Conservation (phyloP, 2,888 invertebrate genomes). For the Drosophila setosimentum region DNA sequence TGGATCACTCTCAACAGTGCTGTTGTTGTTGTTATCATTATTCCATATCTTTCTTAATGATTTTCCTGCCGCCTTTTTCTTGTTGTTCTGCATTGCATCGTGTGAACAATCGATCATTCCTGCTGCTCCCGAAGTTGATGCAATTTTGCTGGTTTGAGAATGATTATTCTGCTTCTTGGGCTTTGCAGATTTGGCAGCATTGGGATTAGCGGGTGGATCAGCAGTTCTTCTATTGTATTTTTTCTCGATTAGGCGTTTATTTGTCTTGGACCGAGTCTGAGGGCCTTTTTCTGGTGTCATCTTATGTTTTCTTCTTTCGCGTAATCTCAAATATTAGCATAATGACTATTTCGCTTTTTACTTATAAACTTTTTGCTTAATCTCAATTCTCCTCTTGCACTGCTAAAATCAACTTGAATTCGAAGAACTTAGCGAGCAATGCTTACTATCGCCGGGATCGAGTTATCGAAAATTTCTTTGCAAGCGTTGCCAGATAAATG, state of each 20-base stretch:
- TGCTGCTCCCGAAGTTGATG: neutral
- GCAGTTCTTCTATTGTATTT: neutral
- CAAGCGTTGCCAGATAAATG: neutral
- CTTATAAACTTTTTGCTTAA: neutral
- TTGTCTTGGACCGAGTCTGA: neutral
- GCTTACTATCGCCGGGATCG: neutral
- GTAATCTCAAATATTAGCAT: neutral
- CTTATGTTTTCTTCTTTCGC: neutral
- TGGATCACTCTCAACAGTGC: neutral
- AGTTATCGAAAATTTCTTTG: conserved; percentile 6
- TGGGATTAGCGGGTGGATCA: neutral
- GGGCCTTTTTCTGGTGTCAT: neutral
- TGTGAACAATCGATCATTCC: neutral
- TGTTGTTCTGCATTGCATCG: neutral
- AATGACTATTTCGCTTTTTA: neutral
- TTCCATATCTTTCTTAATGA: neutral
- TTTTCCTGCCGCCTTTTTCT: neutral
- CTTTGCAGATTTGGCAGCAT: neutral
- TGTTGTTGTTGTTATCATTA: neutral
- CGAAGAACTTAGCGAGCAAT: neutral
- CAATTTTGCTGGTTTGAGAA: neutral
- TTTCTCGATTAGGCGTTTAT: neutral
- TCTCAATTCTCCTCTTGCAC: neutral
- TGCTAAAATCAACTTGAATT: neutral
- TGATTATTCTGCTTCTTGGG: neutral